Conservation (phyloP, 2,888 invertebrate species). For the Perithous albicinctus region DNA sequence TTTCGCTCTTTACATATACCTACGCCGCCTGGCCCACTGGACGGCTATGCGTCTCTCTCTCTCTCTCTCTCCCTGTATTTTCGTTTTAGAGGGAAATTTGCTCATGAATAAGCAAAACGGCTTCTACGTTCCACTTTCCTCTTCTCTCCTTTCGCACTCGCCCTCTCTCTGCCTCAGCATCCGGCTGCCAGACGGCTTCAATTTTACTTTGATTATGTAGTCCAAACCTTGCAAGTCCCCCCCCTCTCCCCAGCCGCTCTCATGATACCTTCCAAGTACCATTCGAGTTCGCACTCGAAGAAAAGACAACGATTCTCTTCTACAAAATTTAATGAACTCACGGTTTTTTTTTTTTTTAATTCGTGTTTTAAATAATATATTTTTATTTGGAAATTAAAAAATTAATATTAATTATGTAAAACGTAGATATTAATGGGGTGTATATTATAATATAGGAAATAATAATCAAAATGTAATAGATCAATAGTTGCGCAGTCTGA, state of each 20-base stretch:
- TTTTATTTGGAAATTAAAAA: too few relatives aligned
- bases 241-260: too few relatives aligned
- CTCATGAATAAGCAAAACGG: slow-evolving; percentile 75
- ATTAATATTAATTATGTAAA: too few relatives aligned
- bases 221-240: slow-evolving; percentile 68
- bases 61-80: slow-evolving; percentile 72
- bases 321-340: slow-evolving; percentile 3
- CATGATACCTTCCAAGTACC: slow-evolving; percentile 45
- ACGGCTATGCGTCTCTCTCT: slow-evolving; percentile 32
- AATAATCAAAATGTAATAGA: background rate
- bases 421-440: background rate
- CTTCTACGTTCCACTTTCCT: slow-evolving; percentile 66
- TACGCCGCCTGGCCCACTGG: slow-evolving; percentile 16
- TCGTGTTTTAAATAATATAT: too few relatives aligned
- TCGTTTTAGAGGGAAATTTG: slow-evolving; percentile 75
- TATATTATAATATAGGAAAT: background rate
- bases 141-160: slow-evolving; percentile 47
- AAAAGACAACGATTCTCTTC: too few relatives aligned
- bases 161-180: slow-evolving; percentile 42
- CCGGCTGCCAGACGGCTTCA: slow-evolving; percentile 67
- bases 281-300: slow-evolving; percentile 18
- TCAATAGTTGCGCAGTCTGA: too few relatives aligned
- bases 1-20: slow-evolving; percentile 39
- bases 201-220: slow-evolving; percentile 73
- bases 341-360: too few relatives aligned